Evolutionary conservation across 2,113 vertebrate species (phyloP).

Genomic region (Dipodomys spectabilis): DNA sequence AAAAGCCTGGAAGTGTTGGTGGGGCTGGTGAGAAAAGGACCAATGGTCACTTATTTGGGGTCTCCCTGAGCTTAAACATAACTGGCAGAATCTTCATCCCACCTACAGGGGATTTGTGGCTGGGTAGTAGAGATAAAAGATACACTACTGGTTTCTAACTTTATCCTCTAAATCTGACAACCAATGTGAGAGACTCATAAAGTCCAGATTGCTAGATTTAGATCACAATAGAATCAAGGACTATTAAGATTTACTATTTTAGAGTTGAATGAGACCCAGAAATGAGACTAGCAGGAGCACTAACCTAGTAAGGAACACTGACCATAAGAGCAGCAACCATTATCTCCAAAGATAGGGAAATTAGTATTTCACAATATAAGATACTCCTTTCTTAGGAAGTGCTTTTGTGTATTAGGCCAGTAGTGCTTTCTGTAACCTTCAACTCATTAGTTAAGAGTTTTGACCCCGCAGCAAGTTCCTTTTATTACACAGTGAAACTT

Average conservation of each 20-base stretch:
- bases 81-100: not conserved
- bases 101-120: not conserved
- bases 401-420: not conserved
- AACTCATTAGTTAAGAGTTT: not conserved
- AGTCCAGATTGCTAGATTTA: constrained; percentile 8
- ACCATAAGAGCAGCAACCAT: not conserved
- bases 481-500: not conserved
- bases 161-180: constrained; percentile 36
- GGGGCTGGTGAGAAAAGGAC: not conserved
- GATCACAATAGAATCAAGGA: constrained; percentile 1
- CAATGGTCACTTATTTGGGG: not conserved
- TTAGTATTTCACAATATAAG: constrained; percentile 21
- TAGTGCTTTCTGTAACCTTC: constrained; percentile 13
- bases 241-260: constrained; percentile 32
- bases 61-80: not conserved
- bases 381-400: constrained; percentile 26
- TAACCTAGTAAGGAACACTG: not conserved
- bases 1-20: not conserved
- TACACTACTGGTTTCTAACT: constrained; percentile 16
- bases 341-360: constrained; percentile 1
- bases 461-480: not conserved
- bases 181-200: constrained; percentile 9
- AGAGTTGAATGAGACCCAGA: not conserved
- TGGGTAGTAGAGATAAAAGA: not conserved
- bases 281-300: too few species aligned